Evolutionary conservation across 2,113 vertebrate genomes (phyloP), one percentile per base, ranked within the genome.

Genomic region (Mustela lutreola): DNA sequence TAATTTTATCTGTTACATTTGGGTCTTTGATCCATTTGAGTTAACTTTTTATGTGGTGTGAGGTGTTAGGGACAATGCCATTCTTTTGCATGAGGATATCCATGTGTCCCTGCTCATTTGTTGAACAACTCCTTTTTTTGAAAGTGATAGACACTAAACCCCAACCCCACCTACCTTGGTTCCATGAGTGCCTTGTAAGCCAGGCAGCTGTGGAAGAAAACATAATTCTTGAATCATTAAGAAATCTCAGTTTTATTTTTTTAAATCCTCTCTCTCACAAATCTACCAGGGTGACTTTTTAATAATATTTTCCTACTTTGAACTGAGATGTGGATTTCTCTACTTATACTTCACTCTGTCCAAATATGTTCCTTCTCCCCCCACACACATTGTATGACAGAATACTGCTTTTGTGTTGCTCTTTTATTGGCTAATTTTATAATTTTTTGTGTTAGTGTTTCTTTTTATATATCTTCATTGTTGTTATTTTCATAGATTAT

Each of bases 1-100:
- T 91, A 95, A 48, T 86, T 91, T 73, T 70, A 39, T 48, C 62
- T 91, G 45, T 78, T 85, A 85, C 19, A 71, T 48, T 86, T 91
- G 63, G 31, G 14, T 91, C 62, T 91, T 86, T 78, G 50, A 79
- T 91, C 50, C 45, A 76, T 45, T 89, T 89, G 11, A 62, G 28
- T 24, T 76, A 76, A 16, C 39, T 63, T 93, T 78, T 86, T 63
- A 22, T 53, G 21, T 85, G 24, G 2, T 58, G 9, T 71, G 36
- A 58, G 26, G 50, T 86, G 7, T 78, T 93, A 63, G 45, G 24
- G 26, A 33, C 42, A 78, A 42, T 45, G 53, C 85, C 26, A 42
- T 93, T 65, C 42, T 33, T 76, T 86, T 53, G 21, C 45, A 53
- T 78, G n/a, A 53, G n/a, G 58, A 78, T 42, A 39, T 53, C 63